Evolutionary conservation across 2,888 invertebrate genomes (phyloP).

Genomic region (Synanthedon formicaeformis): DNA sequence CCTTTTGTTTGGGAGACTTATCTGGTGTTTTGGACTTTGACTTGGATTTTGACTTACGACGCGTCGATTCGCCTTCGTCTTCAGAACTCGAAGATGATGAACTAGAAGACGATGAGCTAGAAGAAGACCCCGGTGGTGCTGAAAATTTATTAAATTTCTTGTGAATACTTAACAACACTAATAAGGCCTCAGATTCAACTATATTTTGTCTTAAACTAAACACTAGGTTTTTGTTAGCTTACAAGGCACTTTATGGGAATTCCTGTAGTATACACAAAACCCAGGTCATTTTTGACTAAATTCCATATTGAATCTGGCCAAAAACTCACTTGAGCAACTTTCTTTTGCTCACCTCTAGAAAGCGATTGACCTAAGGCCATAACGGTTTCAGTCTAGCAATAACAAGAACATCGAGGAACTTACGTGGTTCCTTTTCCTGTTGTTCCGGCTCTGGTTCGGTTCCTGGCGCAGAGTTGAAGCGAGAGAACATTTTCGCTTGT

Average conservation of each 20-base stretch:
- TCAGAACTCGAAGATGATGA: conserved; percentile 66
- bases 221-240: too few species aligned
- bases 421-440: conserved; percentile 54
- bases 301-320: too few species aligned
- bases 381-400: neutral
- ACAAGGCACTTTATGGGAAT: too few species aligned
- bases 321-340: too few species aligned
- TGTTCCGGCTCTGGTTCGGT: conserved; percentile 37
- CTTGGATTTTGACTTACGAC: conserved; percentile 54
- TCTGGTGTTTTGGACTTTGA: conserved; percentile 48
- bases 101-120: conserved; percentile 63
- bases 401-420: conserved; percentile 14
- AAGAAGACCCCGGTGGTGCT: conserved; percentile 64
- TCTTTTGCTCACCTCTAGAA: too few species aligned
- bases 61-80: conserved; percentile 51
- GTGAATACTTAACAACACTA: too few species aligned
- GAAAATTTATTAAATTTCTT: conserved; percentile 1
- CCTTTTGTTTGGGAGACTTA: conserved; percentile 43
- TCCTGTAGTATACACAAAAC: too few species aligned
- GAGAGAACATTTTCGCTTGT: conserved; percentile 66
- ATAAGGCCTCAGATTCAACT: too few species aligned
- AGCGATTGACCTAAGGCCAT: neutral
- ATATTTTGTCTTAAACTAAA: too few species aligned
- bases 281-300: too few species aligned
- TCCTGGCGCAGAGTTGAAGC: conserved; percentile 46